Evolutionary conservation across 2,888 invertebrate genomes (phyloP), one percentile per base, ranked within the genome.

Genomic region (Elmis aenea): DNA sequence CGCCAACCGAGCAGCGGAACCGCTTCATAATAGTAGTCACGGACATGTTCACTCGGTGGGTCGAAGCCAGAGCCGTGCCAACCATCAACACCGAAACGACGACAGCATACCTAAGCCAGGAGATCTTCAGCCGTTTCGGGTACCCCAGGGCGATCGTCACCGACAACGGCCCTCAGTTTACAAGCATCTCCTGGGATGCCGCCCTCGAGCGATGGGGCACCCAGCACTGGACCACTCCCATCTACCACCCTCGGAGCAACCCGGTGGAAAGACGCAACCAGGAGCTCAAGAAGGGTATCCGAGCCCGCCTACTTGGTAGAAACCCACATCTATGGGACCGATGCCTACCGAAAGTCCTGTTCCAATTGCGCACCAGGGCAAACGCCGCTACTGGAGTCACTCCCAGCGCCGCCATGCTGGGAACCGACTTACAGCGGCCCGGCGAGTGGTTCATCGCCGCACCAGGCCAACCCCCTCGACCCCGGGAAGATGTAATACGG

Each of bases 201-300:
- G 38, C 39, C n/a, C 29, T 34, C 10, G 13, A 29, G 2, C 11
- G 37, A n/a, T 51, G 50, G 43, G 38, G 39, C 3, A n/a, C 10
- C 2, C 11, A 20, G 2, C 33, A 28, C 1, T 55, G 50, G 46
- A 48, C 48, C 0, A 57, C 50, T 0, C 38, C 54, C 0, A 37
- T 42, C 0, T 51, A 52, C 26, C 52, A 54, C 25, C 50, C 52
- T 1, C 33, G 33, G 13, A 51, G 49, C 2, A 54, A 52, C 27
- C 48, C 50, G 2, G 42, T 41, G 2, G 45, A 57, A 26, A 12
- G 51, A 3, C 31, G 50, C 2, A 53, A 51, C 24, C 52, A 54
- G 14, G 50, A 51, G 12, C 39, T 56, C 1, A 55, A 54, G 21
- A 50, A 52, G 34, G 49, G 45, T 0, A 28, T 53, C 2, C 9